A percentile compares a stretch with the other conserved stretches of the same genome.
Evolutionary conservation across 2,797 vertebrate genomes (phyloP).

Genomic region (Centroberyx gerrardi): DNA sequence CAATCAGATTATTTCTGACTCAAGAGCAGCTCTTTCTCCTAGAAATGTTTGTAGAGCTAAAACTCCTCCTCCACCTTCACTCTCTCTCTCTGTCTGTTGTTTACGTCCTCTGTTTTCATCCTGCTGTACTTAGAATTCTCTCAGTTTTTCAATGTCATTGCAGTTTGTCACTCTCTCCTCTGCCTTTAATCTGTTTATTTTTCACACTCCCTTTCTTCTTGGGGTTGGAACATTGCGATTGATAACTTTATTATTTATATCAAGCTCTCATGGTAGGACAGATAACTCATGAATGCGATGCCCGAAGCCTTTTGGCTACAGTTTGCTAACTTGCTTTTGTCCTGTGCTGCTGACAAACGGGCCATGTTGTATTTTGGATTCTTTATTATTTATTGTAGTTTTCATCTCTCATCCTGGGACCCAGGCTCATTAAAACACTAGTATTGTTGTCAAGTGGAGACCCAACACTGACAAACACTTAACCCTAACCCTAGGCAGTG

Average conservation of each 20-base stretch:
- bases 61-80: background rate
- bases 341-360: background rate
- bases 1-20: slow-evolving; percentile 6
- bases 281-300: background rate
- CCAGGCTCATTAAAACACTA: too few relatives aligned
- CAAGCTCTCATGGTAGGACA: too few relatives aligned
- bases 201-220: background rate
- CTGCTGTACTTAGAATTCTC: too few relatives aligned
- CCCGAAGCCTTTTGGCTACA: background rate
- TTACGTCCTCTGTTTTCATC: background rate
- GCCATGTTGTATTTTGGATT: too few relatives aligned
- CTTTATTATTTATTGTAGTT: too few relatives aligned
- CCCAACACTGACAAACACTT: background rate
- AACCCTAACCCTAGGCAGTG: too few relatives aligned
- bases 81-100: background rate
- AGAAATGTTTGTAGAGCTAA: slow-evolving; percentile 4
- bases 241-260: too few relatives aligned
- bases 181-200: slow-evolving; percentile 10
- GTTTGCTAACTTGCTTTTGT: background rate
- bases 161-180: too few relatives aligned
- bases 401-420: background rate
- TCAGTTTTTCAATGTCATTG: too few relatives aligned
- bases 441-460: background rate
- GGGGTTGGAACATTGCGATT: too few relatives aligned
- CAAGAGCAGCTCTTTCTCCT: background rate